Evolutionary conservation across 2,888 invertebrate genomes (phyloP), one percentile per base, ranked within the genome.

Genomic region (Spilarctia lutea): DNA sequence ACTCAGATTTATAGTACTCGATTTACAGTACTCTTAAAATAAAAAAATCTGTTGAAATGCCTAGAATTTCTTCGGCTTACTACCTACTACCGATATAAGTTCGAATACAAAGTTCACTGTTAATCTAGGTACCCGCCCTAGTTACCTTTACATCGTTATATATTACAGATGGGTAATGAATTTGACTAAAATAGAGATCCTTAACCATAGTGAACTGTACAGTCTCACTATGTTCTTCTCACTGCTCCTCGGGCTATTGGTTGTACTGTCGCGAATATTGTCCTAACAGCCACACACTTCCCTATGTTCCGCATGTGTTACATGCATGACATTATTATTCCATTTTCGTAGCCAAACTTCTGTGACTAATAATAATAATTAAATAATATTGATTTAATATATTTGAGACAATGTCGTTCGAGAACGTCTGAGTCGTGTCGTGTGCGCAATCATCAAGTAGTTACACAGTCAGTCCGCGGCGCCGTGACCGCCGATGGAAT

Each of bases 401-500:
- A 63, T 63, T 81, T 80, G 74, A 76, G 75, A 72, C 70, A 68
- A 76, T 80, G 83, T 79, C 77, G 74, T 83, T 79, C 71, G 67
- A 75, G 73, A 78, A 76, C 75, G 78, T 66, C 83, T 77, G 78
- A 85, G 73, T 83, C 77, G 85, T 80, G 85, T 79, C 71, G 85
- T 80, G 85, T 79, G 70, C 76, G 74, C 75, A 85, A 87, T 88
- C 83, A 85, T 88, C 87, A 88, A 88, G 89, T 88, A 88, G 84
- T 85, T 88, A 88, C 84, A 84, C 83, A 73, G 74, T 75, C 72
- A 35, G 75, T 72, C 71, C 42, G 76, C 82, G 77, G 80, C 84
- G 84, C 81, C 87, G 91, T 91, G 93, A 96, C 96, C 96, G 94
- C 90, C 91, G 90, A 88, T 89, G 96, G 96, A 96, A 96, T 96